Evolutionary conservation across 2,888 invertebrate species (phyloP), one percentile per base, ranked within the genome.

Genomic region (Hyalella azteca): DNA sequence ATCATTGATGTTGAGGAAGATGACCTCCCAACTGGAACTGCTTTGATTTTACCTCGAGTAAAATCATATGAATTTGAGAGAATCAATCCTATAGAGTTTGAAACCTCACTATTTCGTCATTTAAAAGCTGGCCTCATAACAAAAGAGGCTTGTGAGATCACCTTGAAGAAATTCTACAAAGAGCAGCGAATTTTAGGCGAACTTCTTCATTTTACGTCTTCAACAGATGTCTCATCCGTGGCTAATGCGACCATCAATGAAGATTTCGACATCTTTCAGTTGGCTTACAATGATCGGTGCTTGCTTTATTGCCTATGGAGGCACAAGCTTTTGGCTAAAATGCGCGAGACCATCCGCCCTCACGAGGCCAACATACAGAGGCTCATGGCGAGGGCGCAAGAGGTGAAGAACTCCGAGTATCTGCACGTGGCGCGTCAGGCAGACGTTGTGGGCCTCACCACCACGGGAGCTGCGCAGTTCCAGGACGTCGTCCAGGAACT

Each of bases 361-460:
- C 13, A 26, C 11, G 77, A 79, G 29, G 19, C 88, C 2, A 90
- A 90, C 81, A 87, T 90, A 60, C 89, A 89, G 15, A 91, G 91
- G 80, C 26, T 73, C 9, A n/a, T 77, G 5, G 90, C 90, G 75
- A 91, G 93, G 84, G 89, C 90, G 7, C 89, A 90, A 85, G 88
- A 90, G 50, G 89, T 92, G 86, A 89, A 88, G 80, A 86, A 88
- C 0, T 90, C 90, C 5, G 83, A 82, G 77, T 49, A 78, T 32
- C 60, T 81, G 7, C n/a, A 78, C 48, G 39, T 78, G 36, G 78
- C 78, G 39, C n/a, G 81, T 54, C 7, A 81, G 0, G 81, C 86
- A 15, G 87, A 90, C 50, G 90, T 93, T 1, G 89, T 94, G 36
- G 94, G 93, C 0, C 92, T 93, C 87, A 95, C 95, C 5, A 94